These are phyloP conservation scores for Hyphantria cunea DNA, from an alignment of 1,140 invertebrate species.

Conservation along the genomic window DNA sequence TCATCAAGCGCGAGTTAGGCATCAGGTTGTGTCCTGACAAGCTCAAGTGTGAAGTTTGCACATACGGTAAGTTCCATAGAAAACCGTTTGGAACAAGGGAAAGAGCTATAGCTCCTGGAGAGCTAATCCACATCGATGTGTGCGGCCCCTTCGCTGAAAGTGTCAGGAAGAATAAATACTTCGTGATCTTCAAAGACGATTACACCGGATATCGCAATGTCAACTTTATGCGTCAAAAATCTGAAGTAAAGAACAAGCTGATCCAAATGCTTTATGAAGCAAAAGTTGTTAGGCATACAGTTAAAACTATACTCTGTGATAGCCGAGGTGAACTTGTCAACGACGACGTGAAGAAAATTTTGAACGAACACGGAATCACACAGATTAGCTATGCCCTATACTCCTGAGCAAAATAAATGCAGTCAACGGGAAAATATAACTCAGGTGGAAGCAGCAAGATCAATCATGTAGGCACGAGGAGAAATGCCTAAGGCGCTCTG, in stretches of 20 bases:
- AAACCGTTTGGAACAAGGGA: too few species aligned
- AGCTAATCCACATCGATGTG: too few species aligned
- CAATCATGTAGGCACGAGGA: conserved; percentile 1
- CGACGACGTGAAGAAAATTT: background rate
- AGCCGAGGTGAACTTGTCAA: conserved; percentile 1
- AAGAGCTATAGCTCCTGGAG: too few species aligned
- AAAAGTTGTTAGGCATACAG: background rate
- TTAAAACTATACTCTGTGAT: background rate
- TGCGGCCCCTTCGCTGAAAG: too few species aligned
- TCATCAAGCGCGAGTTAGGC: too few species aligned
- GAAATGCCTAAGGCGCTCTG: background rate
- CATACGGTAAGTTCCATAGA: too few species aligned
- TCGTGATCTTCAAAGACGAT: too few species aligned
- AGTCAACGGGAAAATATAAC: conserved; percentile 4
- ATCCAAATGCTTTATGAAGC: background rate
- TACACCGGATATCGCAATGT: too few species aligned
- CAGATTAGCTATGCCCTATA: conserved; percentile 2
- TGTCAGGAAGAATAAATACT: too few species aligned
- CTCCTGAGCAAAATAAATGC: background rate
- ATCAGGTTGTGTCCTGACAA: too few species aligned
- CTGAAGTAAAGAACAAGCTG: background rate
- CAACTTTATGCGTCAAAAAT: too few species aligned
- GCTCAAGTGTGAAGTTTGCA: too few species aligned
- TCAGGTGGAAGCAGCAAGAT: background rate
- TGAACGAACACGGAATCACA: background rate